These are phyloP conservation scores for Eudasyphora cyanicolor DNA, from an alignment of 2,888 invertebrate genomes.

Conservation along the genomic window DNA sequence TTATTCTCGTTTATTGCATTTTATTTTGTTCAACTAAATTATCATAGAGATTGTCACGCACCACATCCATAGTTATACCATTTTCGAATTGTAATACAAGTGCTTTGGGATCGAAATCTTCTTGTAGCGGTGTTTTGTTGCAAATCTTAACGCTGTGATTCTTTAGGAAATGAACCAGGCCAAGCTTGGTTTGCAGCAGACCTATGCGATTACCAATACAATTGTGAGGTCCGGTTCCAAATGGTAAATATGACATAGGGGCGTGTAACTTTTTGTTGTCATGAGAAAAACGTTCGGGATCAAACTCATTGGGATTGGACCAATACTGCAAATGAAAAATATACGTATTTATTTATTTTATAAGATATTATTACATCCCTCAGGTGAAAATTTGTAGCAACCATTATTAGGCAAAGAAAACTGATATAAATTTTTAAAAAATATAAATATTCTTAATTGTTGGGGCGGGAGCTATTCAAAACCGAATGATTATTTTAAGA, in stretches of 20 bases:
- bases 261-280: constrained; percentile 72
- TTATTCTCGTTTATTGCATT: not conserved
- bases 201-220: constrained; percentile 79
- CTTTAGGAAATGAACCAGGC: constrained; percentile 75
- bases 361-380: too few relatives aligned
- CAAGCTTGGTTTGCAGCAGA: constrained; percentile 75
- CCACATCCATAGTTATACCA: constrained; percentile 73
- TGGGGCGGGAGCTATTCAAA: too few relatives aligned
- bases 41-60: constrained; percentile 73
- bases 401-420: too few relatives aligned
- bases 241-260: constrained; percentile 75
- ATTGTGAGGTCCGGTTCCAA: constrained; percentile 76
- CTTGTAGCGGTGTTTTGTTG: constrained; percentile 68
- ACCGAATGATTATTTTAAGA: too few relatives aligned
- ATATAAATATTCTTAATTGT: too few relatives aligned
- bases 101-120: constrained; percentile 74
- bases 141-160: constrained; percentile 74
- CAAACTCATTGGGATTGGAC: constrained; percentile 75
- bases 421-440: too few relatives aligned
- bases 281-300: constrained; percentile 77
- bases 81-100: constrained; percentile 71
- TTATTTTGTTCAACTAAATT: not conserved
- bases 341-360: too few relatives aligned
- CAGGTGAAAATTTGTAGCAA: too few relatives aligned
- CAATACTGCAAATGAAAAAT: constrained; percentile 72